These are phyloP conservation scores for Elysia crispata DNA, from an alignment of 2,888 invertebrate genomes.

Conservation along the genomic window DNA sequence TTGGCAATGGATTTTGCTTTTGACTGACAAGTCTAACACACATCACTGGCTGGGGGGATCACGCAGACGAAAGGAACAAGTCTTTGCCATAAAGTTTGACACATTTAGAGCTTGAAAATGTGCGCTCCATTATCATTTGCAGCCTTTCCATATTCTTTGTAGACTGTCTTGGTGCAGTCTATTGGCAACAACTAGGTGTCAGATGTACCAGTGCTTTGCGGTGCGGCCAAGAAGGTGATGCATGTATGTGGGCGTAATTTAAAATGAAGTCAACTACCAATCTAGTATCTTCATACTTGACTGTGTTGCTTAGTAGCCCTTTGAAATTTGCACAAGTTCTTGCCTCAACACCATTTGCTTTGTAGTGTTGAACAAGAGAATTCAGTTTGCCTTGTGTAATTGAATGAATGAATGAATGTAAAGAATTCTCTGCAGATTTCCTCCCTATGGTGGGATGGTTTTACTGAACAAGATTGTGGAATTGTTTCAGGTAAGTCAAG, in stretches of 20 bases:
- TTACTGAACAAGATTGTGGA: too few species aligned
- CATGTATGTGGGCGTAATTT: constrained; percentile 48
- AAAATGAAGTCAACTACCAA: constrained; percentile 42
- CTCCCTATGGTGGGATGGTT: neutral
- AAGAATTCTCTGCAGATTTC: neutral
- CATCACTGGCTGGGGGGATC: neutral
- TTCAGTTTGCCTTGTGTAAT: neutral
- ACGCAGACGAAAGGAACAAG: neutral
- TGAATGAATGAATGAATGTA: neutral
- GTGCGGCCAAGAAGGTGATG: constrained; percentile 46
- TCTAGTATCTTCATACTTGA: constrained; percentile 33
- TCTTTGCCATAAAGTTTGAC: neutral
- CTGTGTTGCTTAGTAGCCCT: neutral
- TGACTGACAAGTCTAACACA: neutral
- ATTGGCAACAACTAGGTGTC: too few species aligned
- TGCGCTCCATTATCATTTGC: neutral
- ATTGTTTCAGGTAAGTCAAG: too few species aligned
- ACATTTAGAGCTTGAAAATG: neutral
- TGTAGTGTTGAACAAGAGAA: neutral
- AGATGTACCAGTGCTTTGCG: neutral
- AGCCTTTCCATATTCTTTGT: too few species aligned
- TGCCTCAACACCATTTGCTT: neutral
- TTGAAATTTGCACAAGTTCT: neutral
- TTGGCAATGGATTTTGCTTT: too few species aligned
- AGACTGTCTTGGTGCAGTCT: too few species aligned